phyloP scores from a whole-genome alignment of 2,113 vertebrate species.

The Falco punctatus region DNA sequence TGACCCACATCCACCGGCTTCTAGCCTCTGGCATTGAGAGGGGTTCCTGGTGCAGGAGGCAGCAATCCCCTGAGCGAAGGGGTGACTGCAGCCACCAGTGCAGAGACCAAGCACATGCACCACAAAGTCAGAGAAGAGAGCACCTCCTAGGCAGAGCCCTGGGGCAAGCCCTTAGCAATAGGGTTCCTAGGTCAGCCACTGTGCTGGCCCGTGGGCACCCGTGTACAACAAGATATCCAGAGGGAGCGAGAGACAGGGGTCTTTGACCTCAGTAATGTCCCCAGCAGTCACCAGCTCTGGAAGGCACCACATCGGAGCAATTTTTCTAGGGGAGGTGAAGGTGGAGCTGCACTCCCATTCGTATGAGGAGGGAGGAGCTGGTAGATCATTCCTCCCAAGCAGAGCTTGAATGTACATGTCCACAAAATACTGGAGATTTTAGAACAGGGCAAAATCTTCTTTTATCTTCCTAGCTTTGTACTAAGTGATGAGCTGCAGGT shows the following conservation, averaged over 20 bases:
- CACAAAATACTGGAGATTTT: not conserved
- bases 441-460: not conserved
- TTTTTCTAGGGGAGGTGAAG: not conserved
- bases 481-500: not conserved
- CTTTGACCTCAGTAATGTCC: not conserved
- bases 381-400: not conserved
- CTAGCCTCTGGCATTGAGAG: not conserved
- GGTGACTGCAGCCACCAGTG: not conserved
- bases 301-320: not conserved
- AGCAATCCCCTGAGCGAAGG: not conserved
- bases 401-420: not conserved
- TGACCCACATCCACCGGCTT: not conserved
- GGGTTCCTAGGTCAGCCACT: not conserved
- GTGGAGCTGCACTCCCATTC: not conserved
- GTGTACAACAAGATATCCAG: not conserved
- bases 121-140: rapidly evolving
- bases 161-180: rapidly evolving
- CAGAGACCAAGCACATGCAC: not conserved
- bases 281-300: not conserved
- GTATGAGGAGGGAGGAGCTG: not conserved
- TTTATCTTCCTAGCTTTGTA: not conserved
- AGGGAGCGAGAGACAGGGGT: not conserved
- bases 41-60: not conserved
- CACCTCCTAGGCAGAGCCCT: not conserved
- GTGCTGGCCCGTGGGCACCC: rapidly evolving